phyloP scores from a whole-genome alignment of 2,888 invertebrate genomes.

The Mellilla xanthometata region DNA sequence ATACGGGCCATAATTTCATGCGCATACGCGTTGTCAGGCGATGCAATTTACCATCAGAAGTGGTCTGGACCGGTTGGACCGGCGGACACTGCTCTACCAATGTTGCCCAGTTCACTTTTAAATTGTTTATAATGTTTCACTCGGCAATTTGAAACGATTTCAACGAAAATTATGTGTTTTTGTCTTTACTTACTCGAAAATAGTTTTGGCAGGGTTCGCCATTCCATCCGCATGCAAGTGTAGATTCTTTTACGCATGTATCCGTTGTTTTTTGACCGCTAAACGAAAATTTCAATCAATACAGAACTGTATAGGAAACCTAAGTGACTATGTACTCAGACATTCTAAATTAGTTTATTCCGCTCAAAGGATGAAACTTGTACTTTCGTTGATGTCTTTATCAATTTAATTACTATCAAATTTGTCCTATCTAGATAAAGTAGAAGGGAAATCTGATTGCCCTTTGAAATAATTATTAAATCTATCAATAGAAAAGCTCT shows the following conservation, averaged over 20 bases:
- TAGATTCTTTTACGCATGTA: background rate
- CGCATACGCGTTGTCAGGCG: constrained; percentile 66
- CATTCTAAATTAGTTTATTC: no score
- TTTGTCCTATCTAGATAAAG: no score
- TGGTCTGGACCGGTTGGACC: constrained; percentile 74
- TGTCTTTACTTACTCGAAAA: constrained; percentile 14
- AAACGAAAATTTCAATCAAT: no score
- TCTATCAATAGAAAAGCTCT: background rate
- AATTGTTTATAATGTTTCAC: constrained; percentile 56
- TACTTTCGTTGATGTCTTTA: no score
- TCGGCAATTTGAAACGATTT: constrained; percentile 60
- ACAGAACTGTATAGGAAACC: no score
- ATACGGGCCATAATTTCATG: constrained; percentile 45
- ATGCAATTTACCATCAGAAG: constrained; percentile 77
- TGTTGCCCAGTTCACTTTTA: constrained; percentile 61
- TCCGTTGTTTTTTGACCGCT: no score
- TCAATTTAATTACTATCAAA: no score
- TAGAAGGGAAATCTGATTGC: background rate
- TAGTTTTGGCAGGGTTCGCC: constrained; percentile 16
- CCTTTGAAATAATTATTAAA: background rate
- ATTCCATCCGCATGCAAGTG: constrained; percentile 1
- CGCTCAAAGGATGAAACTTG: no score
- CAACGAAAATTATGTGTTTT: constrained; percentile 19
- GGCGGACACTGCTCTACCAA: constrained; percentile 58
- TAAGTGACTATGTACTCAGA: no score